Evolutionary conservation across 2,888 invertebrate species (phyloP).

Genomic region (Volucella bombylans): DNA sequence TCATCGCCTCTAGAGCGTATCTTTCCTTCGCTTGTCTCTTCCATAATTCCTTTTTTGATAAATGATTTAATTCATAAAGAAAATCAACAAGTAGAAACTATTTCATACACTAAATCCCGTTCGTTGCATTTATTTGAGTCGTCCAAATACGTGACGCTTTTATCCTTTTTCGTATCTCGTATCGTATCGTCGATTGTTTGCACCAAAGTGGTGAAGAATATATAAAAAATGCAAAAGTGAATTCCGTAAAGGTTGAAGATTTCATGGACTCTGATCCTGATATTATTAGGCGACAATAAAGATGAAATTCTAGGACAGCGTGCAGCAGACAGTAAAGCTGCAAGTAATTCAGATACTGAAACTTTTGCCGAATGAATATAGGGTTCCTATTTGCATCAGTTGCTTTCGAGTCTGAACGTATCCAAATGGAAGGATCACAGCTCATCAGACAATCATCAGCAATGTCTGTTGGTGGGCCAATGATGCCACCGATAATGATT

Average conservation of each 20-base stretch:
- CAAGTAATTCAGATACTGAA: slow-evolving; percentile 80
- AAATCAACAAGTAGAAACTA: background rate
- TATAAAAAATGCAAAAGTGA: slow-evolving; percentile 81
- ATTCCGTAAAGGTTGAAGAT: slow-evolving; percentile 81
- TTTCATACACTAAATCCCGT: background rate
- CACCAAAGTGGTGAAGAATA: slow-evolving; percentile 32
- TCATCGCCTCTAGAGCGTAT: slow-evolving; percentile 6
- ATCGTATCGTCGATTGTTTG: slow-evolving; percentile 39
- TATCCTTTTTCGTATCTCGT: too few species aligned
- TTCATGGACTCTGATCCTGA: slow-evolving; percentile 83
- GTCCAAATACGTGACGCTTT: slow-evolving; percentile 27
- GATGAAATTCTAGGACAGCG: slow-evolving; percentile 87
- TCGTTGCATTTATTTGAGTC: slow-evolving; percentile 21
- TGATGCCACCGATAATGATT: too few species aligned
- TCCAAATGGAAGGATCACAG: too few species aligned
- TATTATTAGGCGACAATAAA: slow-evolving; percentile 84
- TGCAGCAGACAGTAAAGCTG: slow-evolving; percentile 79
- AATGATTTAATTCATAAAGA: slow-evolving; percentile 33
- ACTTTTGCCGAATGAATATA: slow-evolving; percentile 86
- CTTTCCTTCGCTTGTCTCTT: slow-evolving; percentile 8
- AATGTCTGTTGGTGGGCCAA: too few species aligned
- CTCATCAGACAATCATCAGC: too few species aligned
- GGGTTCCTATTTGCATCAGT: too few species aligned
- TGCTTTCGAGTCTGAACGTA: too few species aligned
- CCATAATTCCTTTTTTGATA: background rate